Base-by-base conservation (phyloP, 2,797 vertebrate species). In the Hemibagrus guttatus region DNA sequence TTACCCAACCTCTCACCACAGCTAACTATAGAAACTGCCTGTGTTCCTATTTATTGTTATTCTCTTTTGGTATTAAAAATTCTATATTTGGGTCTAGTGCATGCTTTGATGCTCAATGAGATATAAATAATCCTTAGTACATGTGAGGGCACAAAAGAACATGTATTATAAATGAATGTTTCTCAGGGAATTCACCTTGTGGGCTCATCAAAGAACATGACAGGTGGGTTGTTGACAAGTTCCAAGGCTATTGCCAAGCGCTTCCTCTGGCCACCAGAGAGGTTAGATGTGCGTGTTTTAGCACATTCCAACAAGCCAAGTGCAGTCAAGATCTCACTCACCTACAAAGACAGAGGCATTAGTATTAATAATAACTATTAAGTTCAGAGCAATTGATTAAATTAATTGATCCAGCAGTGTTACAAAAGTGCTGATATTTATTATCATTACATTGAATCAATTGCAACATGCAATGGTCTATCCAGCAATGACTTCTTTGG, bases 161-260 rank as follows among this genome's bases (percentile, higher is more conserved):
- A 69, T 69, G 21, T 72, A 78, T 85, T 52, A 56, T n/a, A 49
- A 66, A 28, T 28, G 52, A 56, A 35, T 61, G 49, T 81, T 63
- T 59, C 39, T 35, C 23, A 64, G 49, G 12, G 14, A 31, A 1
- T 92, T 91, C 91, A 97, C 97, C 97, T 97, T 0, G 97, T 97
- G 89, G 97, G 97, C 90, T 97, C 97, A 2, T 97, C 97, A 39
- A 97, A 97, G 93, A 97, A 97, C 97, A 97, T 97, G 93, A 97
- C 95, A 0, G 97, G 97, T 0, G 97, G 97, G 89, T 97, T 97
- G 94, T 97, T 97, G 91, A 97, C 95, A 85, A 97, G 94, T 90
- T 97, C 97, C 93, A 97, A 92, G 35, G 96, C 97, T 0, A 97
- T 97, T 89, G 97, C 96, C 84, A 97, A 93, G 17, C 96, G 95